Evolutionary conservation across 2,888 invertebrate species (phyloP).

Genomic region (Suillia variegata): DNA sequence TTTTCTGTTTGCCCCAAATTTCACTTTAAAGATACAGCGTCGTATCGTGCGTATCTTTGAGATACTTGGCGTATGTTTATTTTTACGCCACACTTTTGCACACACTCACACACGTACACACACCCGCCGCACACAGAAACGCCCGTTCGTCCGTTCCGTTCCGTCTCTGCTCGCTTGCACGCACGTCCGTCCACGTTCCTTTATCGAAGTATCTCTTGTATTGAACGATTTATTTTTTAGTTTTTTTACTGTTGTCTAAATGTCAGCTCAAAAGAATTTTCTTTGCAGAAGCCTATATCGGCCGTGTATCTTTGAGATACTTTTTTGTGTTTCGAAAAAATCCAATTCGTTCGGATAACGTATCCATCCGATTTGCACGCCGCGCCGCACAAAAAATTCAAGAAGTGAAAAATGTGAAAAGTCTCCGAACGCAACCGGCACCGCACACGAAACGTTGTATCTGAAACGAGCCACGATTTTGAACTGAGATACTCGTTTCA

Average conservation of each 20-base stretch:
- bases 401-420: too few species aligned
- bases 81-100: conserved; percentile 33
- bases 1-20: conserved; percentile 4
- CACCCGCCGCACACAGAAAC: background rate
- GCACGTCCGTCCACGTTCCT: background rate
- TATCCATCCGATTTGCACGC: too few species aligned
- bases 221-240: background rate
- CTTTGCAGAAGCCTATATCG: too few species aligned
- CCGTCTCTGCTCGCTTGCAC: too few species aligned
- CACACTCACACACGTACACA: background rate
- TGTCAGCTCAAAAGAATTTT: background rate
- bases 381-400: background rate
- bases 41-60: background rate
- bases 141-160: background rate
- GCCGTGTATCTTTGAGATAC: too few species aligned
- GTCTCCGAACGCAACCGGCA: background rate
- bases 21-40: background rate
- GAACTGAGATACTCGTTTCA: conserved; percentile 43
- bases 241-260: background rate
- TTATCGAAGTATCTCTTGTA: too few species aligned
- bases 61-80: conserved; percentile 34
- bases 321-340: background rate
- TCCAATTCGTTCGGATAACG: background rate
- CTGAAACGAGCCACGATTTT: conserved; percentile 41
- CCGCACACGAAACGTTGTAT: conserved; percentile 30